Conservation (phyloP, 53 echinoderm and acorn worm species). For the Temnopleurus reevesii region DNA sequence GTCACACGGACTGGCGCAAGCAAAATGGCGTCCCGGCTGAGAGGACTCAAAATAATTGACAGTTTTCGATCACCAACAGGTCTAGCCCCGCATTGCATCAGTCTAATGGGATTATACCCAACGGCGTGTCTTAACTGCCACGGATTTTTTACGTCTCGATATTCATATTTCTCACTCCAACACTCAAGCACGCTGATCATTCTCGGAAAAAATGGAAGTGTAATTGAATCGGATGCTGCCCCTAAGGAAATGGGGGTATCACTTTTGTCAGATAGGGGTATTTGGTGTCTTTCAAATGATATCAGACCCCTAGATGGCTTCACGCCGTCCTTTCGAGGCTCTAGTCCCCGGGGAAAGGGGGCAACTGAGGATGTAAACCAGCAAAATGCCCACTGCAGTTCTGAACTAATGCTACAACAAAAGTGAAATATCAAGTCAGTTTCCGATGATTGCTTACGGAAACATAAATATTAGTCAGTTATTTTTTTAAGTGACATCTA, state of each 20-base stretch:
- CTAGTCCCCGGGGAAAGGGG: not conserved
- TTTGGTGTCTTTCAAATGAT: constrained; percentile 11
- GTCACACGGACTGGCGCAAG: too few species aligned
- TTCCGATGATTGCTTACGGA: too few species aligned
- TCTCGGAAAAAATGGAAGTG: not conserved
- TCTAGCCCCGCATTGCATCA: not conserved
- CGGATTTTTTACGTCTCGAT: constrained; percentile 27
- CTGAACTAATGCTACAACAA: too few species aligned
- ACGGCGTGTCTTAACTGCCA: not conserved
- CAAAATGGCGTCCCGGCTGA: too few species aligned
- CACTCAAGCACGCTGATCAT: not conserved
- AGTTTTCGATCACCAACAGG: not conserved
- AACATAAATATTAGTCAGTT: too few species aligned
- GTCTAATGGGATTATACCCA: constrained; percentile 24
- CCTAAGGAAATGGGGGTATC: constrained; percentile 47
- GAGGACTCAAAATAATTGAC: not conserved
- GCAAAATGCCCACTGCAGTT: too few species aligned
- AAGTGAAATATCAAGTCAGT: too few species aligned
- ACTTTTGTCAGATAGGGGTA: constrained; percentile 17
- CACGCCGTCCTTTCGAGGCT: not conserved
- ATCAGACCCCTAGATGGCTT: constrained; percentile 4
- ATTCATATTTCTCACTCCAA: constrained; percentile 27
- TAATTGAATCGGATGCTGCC: constrained; percentile 29
- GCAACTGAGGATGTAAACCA: constrained; percentile 3
- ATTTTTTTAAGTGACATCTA: too few species aligned